These are phyloP conservation scores for Andrena praecox DNA, from an alignment of 2,888 invertebrate species.

Conservation along the genomic window DNA sequence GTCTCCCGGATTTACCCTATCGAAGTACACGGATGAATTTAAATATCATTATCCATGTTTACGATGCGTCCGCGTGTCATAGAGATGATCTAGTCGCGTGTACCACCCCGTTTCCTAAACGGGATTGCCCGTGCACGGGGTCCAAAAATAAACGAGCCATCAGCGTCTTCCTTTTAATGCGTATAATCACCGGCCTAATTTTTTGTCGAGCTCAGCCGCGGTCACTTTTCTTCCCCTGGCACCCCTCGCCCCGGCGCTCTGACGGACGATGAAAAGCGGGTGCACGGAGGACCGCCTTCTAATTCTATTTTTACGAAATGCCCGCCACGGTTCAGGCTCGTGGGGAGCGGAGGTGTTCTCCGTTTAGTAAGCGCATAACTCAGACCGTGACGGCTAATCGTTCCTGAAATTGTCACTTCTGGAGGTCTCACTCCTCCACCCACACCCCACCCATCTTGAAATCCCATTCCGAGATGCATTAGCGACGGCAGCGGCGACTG, in stretches of 20 bases:
- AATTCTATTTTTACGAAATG: conserved; percentile 82
- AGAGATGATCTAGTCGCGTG: conserved; percentile 8
- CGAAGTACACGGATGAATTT: background rate
- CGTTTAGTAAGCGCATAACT: conserved; percentile 83
- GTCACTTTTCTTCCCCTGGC: conserved; percentile 59
- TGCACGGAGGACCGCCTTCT: conserved; percentile 32
- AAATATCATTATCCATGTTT: background rate
- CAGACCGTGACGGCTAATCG: conserved; percentile 84
- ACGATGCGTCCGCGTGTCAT: background rate
- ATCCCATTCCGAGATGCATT: conserved; percentile 79
- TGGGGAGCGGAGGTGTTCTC: conserved; percentile 78
- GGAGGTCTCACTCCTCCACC: conserved; percentile 78
- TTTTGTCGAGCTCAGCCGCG: conserved; percentile 48
- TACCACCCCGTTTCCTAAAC: background rate
- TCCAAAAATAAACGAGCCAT: conserved; percentile 58
- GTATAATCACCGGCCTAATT: conserved; percentile 65
- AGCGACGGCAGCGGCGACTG: conserved; percentile 74
- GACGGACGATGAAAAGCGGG: conserved; percentile 55
- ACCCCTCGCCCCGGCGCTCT: conserved; percentile 25
- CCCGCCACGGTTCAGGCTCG: conserved; percentile 75
- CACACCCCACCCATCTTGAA: conserved; percentile 44
- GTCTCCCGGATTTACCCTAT: too few species aligned
- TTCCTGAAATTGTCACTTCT: conserved; percentile 83
- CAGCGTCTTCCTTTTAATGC: conserved; percentile 59
- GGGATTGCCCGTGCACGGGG: conserved; percentile 18